These are phyloP conservation scores for Lysandra coridon DNA, from an alignment of 2,888 invertebrate species.

Conservation along the genomic window DNA sequence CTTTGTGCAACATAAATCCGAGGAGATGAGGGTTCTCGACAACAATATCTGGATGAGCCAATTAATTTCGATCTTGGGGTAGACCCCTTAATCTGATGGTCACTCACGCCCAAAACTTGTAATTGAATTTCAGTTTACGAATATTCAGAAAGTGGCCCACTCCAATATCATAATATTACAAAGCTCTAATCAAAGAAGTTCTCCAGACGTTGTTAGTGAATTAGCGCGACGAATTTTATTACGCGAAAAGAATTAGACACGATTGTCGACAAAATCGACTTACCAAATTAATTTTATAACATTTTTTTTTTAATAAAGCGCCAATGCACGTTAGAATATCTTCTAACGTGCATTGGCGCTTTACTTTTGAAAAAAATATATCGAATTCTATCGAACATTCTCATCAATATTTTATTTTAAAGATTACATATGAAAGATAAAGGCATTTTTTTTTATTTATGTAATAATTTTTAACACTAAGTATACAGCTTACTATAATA, in stretches of 20 bases:
- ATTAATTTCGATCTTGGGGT: slow-evolving; percentile 71
- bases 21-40: slow-evolving; percentile 65
- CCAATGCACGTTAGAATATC: too few relatives aligned
- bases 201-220: slow-evolving; percentile 30
- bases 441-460: too few relatives aligned
- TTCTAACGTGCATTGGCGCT: too few relatives aligned
- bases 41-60: slow-evolving; percentile 73
- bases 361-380: too few relatives aligned
- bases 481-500: neutral
- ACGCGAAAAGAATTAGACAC: slow-evolving; percentile 24
- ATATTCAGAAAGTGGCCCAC: slow-evolving; percentile 57
- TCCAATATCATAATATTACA: slow-evolving; percentile 45
- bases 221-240: slow-evolving; percentile 22
- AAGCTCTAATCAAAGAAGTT: slow-evolving; percentile 44
- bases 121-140: slow-evolving; percentile 65
- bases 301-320: neutral
- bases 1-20: slow-evolving; percentile 63
- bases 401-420: too few relatives aligned
- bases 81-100: slow-evolving; percentile 73
- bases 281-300: slow-evolving; percentile 3
- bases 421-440: too few relatives aligned
- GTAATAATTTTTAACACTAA: neutral
- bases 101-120: slow-evolving; percentile 70
- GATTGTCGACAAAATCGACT: slow-evolving; percentile 23
- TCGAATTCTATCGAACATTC: too few relatives aligned